A percentile compares a stretch with the other conserved stretches of the same genome.
Conservation (phyloP, 2,113 vertebrate species). For the Epinephelus cyanopodus region DNA sequence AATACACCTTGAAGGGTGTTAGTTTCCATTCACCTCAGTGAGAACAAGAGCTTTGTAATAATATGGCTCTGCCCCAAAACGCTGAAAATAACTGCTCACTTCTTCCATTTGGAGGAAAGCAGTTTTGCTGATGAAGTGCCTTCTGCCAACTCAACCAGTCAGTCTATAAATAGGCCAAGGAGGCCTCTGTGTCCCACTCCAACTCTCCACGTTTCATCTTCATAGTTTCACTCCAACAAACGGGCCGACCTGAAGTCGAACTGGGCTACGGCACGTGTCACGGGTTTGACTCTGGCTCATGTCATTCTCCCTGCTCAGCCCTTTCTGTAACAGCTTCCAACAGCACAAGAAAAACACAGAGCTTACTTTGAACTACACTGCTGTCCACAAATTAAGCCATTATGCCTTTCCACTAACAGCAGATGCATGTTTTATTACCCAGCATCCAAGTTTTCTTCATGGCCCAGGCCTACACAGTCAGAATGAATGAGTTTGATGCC, state of each 20-base stretch:
- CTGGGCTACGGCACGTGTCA: not conserved
- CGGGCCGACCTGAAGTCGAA: slow-evolving; percentile 1
- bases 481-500: not conserved
- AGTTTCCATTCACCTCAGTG: slow-evolving; percentile 63
- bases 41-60: slow-evolving; percentile 32
- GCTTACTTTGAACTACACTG: not conserved
- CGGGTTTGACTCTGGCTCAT: not conserved
- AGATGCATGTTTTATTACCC: slow-evolving; percentile 13
- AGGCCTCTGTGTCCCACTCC: slow-evolving; percentile 23
- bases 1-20: slow-evolving; percentile 17
- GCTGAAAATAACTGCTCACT: slow-evolving; percentile 19
- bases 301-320: not conserved
- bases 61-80: slow-evolving; percentile 6
- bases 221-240: not conserved
- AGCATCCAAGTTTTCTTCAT: slow-evolving; percentile 3
- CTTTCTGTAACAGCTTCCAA: not conserved
- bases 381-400: not conserved
- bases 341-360: slow-evolving; percentile 6
- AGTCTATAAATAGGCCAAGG: slow-evolving; percentile 47
- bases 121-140: slow-evolving; percentile 45
- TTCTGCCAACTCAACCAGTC: not conserved
- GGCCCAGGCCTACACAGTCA: not conserved
- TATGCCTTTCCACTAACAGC: not conserved
- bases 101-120: slow-evolving; percentile 26
- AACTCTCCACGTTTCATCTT: slow-evolving; percentile 2